These are phyloP conservation scores for Agriopis leucophaearia DNA, from an alignment of 2,888 invertebrate species.

Conservation along the genomic window DNA sequence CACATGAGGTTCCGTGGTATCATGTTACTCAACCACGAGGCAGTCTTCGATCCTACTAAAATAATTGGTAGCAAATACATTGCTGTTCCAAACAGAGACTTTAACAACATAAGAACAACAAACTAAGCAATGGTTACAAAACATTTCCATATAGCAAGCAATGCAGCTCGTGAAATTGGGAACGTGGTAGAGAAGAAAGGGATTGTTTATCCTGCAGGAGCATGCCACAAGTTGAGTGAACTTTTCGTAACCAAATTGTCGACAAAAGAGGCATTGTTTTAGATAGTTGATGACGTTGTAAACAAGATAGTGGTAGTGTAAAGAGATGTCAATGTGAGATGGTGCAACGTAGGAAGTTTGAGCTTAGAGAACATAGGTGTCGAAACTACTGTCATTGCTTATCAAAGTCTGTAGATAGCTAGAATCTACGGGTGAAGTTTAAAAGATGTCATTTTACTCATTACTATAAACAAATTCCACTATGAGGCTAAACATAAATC, in stretches of 20 bases:
- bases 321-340: constrained; percentile 48
- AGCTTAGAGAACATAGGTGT: constrained; percentile 32
- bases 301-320: constrained; percentile 60
- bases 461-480: too few species aligned
- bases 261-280: constrained; percentile 77
- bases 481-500: too few species aligned
- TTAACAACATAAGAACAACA: not conserved
- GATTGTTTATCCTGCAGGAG: constrained; percentile 79
- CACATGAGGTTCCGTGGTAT: constrained; percentile 79
- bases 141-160: constrained; percentile 27
- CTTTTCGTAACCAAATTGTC: constrained; percentile 79
- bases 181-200: constrained; percentile 57
- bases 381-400: constrained; percentile 16
- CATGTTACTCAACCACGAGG: constrained; percentile 66
- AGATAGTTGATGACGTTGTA: constrained; percentile 68
- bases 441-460: too few species aligned
- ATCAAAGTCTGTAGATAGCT: not conserved
- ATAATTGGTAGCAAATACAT: constrained; percentile 46
- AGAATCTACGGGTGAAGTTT: too few species aligned
- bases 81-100: constrained; percentile 36
- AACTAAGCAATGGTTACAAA: constrained; percentile 55
- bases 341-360: constrained; percentile 46
- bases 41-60: constrained; percentile 35
- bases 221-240: constrained; percentile 79
- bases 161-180: constrained; percentile 36